Conservation (phyloP, 2,113 vertebrate species). For the Pleuronectes platessa region DNA sequence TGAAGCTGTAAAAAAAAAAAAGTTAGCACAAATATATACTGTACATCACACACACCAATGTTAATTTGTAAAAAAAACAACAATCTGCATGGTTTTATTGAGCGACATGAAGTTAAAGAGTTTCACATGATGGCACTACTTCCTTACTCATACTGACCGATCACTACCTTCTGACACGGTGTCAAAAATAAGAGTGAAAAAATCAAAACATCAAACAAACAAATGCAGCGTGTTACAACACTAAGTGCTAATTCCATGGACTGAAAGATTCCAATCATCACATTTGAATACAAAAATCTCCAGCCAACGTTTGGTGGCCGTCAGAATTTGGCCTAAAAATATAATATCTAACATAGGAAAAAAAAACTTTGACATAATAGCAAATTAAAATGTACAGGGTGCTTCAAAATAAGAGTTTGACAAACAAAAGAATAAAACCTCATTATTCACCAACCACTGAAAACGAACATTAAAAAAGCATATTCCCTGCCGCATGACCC, state of each 20-base stretch:
- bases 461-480: conserved; percentile 27
- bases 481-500: conserved; percentile 33
- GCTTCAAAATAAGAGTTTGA: conserved; percentile 33
- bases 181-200: conserved; percentile 17
- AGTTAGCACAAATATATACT: conserved; percentile 57
- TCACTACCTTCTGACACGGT: conserved; percentile 60
- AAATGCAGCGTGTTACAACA: conserved; percentile 22
- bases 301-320: conserved; percentile 1
- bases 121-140: conserved; percentile 59
- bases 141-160: conserved; percentile 48
- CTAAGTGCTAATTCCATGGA: conserved; percentile 56
- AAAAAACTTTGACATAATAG: conserved; percentile 35
- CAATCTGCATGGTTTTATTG: conserved; percentile 51
- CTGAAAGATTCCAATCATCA: conserved; percentile 18
- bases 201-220: not conserved
- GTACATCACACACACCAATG: conserved; percentile 56
- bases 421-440: not conserved
- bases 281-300: conserved; percentile 25
- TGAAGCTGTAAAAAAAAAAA: conserved; percentile 37
- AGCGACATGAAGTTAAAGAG: conserved; percentile 50
- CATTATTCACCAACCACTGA: conserved; percentile 2
- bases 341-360: not conserved
- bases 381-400: conserved; percentile 46
- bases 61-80: conserved; percentile 66
- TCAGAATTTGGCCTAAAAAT: conserved; percentile 34